Evolutionary conservation across 2,113 vertebrate genomes (phyloP).

Genomic region (Rostratula benghalensis): DNA sequence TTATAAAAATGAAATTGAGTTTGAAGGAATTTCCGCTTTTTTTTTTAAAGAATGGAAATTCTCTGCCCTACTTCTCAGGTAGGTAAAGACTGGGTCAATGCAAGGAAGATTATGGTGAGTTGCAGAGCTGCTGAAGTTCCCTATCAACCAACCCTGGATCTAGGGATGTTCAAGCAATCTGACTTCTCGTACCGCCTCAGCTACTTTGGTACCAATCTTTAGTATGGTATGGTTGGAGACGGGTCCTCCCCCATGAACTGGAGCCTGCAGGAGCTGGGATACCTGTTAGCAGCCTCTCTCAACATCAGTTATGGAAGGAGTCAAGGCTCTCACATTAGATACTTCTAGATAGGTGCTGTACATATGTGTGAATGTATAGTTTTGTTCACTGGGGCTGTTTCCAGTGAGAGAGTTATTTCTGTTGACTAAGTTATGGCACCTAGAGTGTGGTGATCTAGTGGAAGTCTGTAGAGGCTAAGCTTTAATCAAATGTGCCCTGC

Average conservation of each 20-base stretch:
- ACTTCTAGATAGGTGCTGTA: background rate
- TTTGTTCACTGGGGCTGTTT: background rate
- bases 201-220: background rate
- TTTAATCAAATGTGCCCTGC: background rate
- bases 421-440: background rate
- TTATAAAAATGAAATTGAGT: background rate
- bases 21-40: background rate
- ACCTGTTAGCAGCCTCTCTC: background rate
- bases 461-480: background rate
- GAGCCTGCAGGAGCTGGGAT: background rate
- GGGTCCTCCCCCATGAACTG: fast-evolving
- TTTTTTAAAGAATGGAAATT: background rate
- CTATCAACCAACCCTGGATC: background rate
- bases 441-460: background rate
- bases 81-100: background rate
- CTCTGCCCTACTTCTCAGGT: background rate
- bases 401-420: background rate
- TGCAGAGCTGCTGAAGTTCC: background rate
- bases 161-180: background rate
- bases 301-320: background rate
- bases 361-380: fast-evolving
- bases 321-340: fast-evolving
- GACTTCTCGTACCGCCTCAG: background rate
- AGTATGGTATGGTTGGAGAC: background rate
- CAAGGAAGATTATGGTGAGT: background rate